Base-by-base conservation (phyloP, 2,888 invertebrate species). In the Spilarctia lutea region DNA sequence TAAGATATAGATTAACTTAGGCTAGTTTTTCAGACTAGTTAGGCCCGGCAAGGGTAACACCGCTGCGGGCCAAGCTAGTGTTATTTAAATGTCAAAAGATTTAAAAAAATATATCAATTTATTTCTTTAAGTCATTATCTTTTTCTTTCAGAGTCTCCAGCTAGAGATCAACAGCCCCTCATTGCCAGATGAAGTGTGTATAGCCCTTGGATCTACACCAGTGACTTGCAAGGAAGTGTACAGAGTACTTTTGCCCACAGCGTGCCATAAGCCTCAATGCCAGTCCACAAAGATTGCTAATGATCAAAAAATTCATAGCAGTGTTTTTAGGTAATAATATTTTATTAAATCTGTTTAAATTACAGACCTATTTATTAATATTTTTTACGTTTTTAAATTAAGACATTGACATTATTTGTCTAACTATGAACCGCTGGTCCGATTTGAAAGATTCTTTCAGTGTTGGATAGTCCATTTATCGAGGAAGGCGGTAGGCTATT, bases 181-280 rank as follows among this genome's bases (percentile, higher is more conserved):
- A n/a, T 86, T 92, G 13, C 96, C 96, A 30, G 91, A 92, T 63
- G 96, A 96, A 88, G 89, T 96, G 24, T 95, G 95, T 78, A 90
- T 96, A 75, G 90, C 91, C 3, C 83, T 96, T 20, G 96, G 96
- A 35, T 89, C 91, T 0, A 93, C 94, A 20, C 94, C 94, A 10
- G 88, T 94, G 24, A 91, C 94, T 16, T 93, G 93, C 73, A 94
- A 92, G 73, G 96, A 96, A 79, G 91, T 95, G 4, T 96, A 96
- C 80, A 86, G 96, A 42, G 83, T 96, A 16, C 74, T 94, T 3
- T 79, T 96, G 78, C 96, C 96, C 0, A 77, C 84, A 7, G 73
- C 85, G 2, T 94, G 94, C 79, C 94, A 95, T 80, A 94, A 91
- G 74, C 91, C 91, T 0, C 96, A 96, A 77, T 96, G 94, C 79